Evolutionary conservation across 2,113 vertebrate genomes (phyloP), one percentile per base, ranked within the genome.

Genomic region (Noturus placidus): DNA sequence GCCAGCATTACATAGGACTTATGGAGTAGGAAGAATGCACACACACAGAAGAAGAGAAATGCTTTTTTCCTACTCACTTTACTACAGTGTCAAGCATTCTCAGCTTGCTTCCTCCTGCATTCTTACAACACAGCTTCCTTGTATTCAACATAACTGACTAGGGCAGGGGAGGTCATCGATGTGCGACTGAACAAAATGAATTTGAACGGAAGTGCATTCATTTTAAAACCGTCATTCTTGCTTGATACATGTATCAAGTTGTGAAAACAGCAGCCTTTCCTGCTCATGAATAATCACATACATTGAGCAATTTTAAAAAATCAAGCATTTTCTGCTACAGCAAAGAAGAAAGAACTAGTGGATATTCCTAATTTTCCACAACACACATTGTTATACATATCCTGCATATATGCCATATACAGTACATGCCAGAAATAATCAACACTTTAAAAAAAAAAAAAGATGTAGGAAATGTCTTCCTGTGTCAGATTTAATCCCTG

Each of bases 31-130:
- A 76, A 35, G 85, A 89, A 77, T 91, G 86, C 91, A 92, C 92
- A 92, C 50, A 83, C 38, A 46, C 72, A 87, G 87, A 52, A 65
- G 76, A n/a, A 81, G 67, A 90, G 88, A 91, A 87, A 84, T 90
- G 91, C 90, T 90, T 88, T 89, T 87, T 91, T 92, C 92, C 94
- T 88, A 93, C 92, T 89, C 33, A 38, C 57, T 80, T 35, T 33
- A 76, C 67, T 57, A 85, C 91, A 90, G 91, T 90, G 92, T 89
- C 91, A 93, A 91, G 88, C 82, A 83, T 91, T 87, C 85, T 54
- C 85, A 54, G n/a, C 82, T 83, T 80, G 72, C 72, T 88, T 88
- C 85, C 84, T 82, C 72, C 33, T 69, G 86, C 85, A 90, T 89
- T 86, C 84, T 85, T 82, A 83, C 27, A 67, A 88, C 61, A 78